Conservation (phyloP, 2,888 invertebrate species). For the Callimorpha dominula region DNA sequence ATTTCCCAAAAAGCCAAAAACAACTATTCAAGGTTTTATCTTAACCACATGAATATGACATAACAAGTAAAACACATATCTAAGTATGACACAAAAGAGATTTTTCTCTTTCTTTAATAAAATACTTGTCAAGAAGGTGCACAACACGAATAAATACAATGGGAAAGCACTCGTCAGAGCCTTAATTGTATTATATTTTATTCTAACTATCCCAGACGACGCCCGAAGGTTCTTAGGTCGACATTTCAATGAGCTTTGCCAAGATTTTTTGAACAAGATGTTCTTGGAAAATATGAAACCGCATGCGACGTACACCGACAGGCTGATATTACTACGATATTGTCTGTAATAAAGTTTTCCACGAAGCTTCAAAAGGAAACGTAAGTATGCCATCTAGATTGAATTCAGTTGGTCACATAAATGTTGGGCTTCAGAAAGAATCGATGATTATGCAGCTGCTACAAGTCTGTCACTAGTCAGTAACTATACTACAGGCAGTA, state of each 20-base stretch:
- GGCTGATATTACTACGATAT: constrained; percentile 31
- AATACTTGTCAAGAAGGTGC: background rate
- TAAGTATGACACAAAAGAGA: background rate
- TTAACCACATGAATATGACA: background rate
- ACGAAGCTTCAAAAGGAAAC: constrained; percentile 10
- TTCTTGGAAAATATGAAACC: constrained; percentile 43
- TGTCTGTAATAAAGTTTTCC: constrained; percentile 18
- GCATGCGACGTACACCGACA: constrained; percentile 29
- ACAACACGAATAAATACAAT: background rate
- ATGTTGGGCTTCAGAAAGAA: background rate
- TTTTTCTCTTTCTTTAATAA: background rate
- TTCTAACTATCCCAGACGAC: constrained; percentile 47
- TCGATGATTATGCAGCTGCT: too few relatives aligned
- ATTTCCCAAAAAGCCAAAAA: too few relatives aligned
- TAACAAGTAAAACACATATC: background rate
- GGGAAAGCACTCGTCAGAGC: background rate
- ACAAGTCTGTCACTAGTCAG: too few relatives aligned
- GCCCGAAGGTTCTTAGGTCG: constrained; percentile 48
- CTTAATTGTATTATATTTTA: constrained; percentile 34
- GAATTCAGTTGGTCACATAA: background rate
- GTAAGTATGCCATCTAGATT: constrained; percentile 11
- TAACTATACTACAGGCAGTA: too few relatives aligned
- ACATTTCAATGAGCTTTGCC: constrained; percentile 45
- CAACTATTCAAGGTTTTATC: background rate
- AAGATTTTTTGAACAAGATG: constrained; percentile 44